phyloP scores from a whole-genome alignment of 2,888 invertebrate genomes.

The Platycheirus albimanus region DNA sequence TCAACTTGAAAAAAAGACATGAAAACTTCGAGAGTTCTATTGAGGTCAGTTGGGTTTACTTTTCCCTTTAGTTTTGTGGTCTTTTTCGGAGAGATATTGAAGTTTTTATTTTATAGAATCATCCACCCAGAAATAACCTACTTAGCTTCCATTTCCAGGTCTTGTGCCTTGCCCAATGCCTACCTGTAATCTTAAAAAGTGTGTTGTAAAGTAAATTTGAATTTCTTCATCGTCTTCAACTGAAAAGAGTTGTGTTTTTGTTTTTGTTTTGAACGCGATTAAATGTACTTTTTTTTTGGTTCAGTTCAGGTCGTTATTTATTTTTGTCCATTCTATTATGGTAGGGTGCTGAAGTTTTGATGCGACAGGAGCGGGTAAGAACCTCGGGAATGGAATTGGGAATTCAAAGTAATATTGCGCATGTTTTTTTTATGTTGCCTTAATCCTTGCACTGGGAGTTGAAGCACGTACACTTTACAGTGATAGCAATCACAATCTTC shows the following conservation, averaged over 20 bases:
- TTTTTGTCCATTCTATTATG: neutral
- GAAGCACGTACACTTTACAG: slow-evolving; percentile 15
- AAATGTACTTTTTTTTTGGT: too few species aligned
- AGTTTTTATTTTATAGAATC: slow-evolving; percentile 4
- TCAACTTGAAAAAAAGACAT: too few species aligned
- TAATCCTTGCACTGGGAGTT: slow-evolving; percentile 32
- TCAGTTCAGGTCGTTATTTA: neutral
- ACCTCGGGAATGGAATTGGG: slow-evolving; percentile 12
- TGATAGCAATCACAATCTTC: neutral
- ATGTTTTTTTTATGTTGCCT: slow-evolving; percentile 20
- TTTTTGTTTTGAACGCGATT: slow-evolving; percentile 19
- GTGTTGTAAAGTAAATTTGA: too few species aligned
- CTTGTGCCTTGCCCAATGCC: too few species aligned
- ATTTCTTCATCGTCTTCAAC: too few species aligned
- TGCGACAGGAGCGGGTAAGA: neutral
- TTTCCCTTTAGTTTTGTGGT: neutral
- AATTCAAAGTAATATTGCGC: slow-evolving; percentile 38
- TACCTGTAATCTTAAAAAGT: too few species aligned
- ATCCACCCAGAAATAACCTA: neutral
- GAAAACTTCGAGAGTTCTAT: neutral
- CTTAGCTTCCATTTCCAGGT: neutral
- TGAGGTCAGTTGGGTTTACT: slow-evolving; percentile 9
- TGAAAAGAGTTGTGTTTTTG: neutral
- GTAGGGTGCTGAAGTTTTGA: neutral
- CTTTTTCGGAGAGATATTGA: neutral